Evolutionary conservation across 1,140 invertebrate genomes (phyloP).

Genomic region (Andrena cerasifolii): DNA sequence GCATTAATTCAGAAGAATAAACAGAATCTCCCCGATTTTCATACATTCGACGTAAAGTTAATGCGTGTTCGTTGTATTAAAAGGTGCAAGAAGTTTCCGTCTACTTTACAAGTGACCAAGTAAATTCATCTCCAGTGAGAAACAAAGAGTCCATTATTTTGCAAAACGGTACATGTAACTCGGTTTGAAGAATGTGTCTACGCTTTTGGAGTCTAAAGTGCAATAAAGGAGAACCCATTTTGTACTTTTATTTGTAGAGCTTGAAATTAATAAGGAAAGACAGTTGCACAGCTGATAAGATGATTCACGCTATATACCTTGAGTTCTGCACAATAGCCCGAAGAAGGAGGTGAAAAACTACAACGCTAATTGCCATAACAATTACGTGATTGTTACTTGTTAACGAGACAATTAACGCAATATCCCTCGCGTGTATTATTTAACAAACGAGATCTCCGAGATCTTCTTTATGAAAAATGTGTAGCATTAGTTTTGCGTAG

Average conservation of each 20-base stretch:
- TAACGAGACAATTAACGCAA: slow-evolving; percentile 13
- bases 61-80: not conserved
- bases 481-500: no score
- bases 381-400: not conserved
- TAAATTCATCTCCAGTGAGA: not conserved
- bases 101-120: not conserved
- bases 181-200: not conserved
- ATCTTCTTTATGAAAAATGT: not conserved
- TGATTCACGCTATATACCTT: not conserved
- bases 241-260: no score
- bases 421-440: slow-evolving; percentile 1
- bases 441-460: not conserved
- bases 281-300: not conserved
- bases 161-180: not conserved
- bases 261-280: not conserved
- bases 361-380: not conserved
- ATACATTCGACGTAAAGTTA: no score
- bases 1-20: no score
- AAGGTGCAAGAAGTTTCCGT: not conserved
- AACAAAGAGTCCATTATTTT: slow-evolving; percentile 41
- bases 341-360: not conserved
- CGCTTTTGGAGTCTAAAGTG: no score
- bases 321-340: not conserved
- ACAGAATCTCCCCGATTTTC: no score
- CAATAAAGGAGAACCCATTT: not conserved